A percentile compares a stretch with the other conserved stretches of the same genome.
phyloP scores from a whole-genome alignment of 1,140 invertebrate species.

The Metopolophium dirhodum region DNA sequence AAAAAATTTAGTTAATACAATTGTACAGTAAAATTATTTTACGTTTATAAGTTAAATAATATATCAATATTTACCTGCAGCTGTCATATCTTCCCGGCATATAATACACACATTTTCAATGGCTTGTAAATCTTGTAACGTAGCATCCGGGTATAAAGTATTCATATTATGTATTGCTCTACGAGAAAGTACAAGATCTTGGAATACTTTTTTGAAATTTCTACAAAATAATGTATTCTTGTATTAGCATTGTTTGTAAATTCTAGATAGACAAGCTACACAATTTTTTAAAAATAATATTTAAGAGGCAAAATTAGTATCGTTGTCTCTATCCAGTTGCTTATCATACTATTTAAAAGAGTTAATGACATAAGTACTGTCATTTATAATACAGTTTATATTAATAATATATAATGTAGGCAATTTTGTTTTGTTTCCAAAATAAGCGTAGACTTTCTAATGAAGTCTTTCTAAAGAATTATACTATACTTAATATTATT shows the following conservation, averaged over 20 bases:
- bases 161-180: slow-evolving; percentile 98
- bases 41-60: background rate
- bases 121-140: slow-evolving; percentile 87
- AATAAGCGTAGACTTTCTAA: background rate
- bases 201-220: slow-evolving; percentile 97
- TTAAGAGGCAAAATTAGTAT: background rate
- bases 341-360: too few relatives aligned
- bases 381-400: background rate
- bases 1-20: background rate
- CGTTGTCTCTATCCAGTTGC: too few relatives aligned
- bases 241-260: background rate
- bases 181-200: slow-evolving; percentile 96
- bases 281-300: background rate
- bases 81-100: slow-evolving; percentile 91
- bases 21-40: background rate
- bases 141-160: slow-evolving; percentile 95
- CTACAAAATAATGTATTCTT: slow-evolving; percentile 65
- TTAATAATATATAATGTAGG: background rate
- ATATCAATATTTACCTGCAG: slow-evolving; percentile 63
- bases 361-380: background rate
- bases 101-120: slow-evolving; percentile 99
- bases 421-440: background rate
- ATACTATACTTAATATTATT: background rate
- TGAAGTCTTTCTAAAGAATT: too few relatives aligned
- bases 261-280: background rate